Evolutionary conservation across 2,888 invertebrate genomes (phyloP), one percentile per base, ranked within the genome.

Genomic region (Chaetogeoica ovagalla): DNA sequence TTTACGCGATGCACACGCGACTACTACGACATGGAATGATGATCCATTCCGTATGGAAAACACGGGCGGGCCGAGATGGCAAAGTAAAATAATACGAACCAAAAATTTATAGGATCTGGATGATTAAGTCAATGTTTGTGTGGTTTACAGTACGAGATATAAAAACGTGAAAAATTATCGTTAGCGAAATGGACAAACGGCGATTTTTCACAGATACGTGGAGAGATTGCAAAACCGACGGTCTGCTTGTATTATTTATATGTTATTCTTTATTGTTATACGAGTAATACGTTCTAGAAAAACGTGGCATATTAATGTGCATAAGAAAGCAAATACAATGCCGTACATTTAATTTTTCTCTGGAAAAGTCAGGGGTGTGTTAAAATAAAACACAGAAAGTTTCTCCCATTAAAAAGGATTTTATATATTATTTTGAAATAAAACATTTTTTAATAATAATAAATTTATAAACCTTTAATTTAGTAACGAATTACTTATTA

Each of bases 171-270:
- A 77, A 69, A 69, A 69, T 77, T 60, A 62, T 43, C 30, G 19
- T 37, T 15, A 5, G 75, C 43, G 15, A 65, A 66, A 66, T 60
- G 69, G 76, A 77, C 69, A 69, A 69, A 77, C 60, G 52, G 76
- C 60, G 60, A 77, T 77, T 69, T 77, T 77, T 77, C 76, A 77
- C n/a, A 15, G 76, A 60, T 69, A 77, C 76, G 76, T 77, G 76
- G n/a, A 52, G 55, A 69, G 76, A 69, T 69, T 77, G 60, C 69
- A 43, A 77, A 75, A 60, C 69, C 6, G n/a, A 48, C 48, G 59
- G 43, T 30, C 60, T 21, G 17, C 6, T 19, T 19, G 19, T 19
- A 55, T 55, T 48, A 48, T 21, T 2, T 2, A n/a, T 59, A 9
- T 57, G 3, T 8, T 30, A 21, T 11, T 2, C 21, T 21, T 3